Evolutionary conservation across 2,113 vertebrate genomes (phyloP), one percentile per base, ranked within the genome.

Genomic region (Cyphomyrus plagiostoma): DNA sequence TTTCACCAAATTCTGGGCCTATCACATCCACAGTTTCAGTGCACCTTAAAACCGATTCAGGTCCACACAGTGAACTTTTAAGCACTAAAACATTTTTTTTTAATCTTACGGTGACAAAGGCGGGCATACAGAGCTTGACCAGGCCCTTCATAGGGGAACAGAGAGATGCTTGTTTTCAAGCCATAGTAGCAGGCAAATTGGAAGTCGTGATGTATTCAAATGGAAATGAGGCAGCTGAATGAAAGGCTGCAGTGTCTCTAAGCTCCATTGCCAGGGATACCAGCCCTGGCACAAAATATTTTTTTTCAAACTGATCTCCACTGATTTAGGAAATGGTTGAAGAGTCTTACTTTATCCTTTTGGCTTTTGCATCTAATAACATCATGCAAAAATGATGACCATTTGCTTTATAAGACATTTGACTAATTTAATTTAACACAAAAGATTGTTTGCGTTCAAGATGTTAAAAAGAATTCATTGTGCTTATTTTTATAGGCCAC

Each of bases 181-280:
- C 87, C 91, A 85, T 88, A 91, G 89, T 92, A 92, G 94, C 90
- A 90, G 92, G 94, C 96, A 94, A 94, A 93, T 90, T 88, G 88
- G 88, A 92, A 89, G 91, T 66, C 21, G 91, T 93, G 93, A 94
- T 93, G 93, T 89, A 95, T 95, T 96, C 95, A 94, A 93, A 95
- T 95, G 94, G 93, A 95, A 96, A 96, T 93, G 92, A 95, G 93
- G 42, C 48, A 91, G 82, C 80, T 90, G 91, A 92, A 93, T 94
- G 92, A 94, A 92, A 93, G 92, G 89, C 90, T 93, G 88, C 93
- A 93, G 93, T 95, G 95, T 94, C 95, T 92, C 89, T 53, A 89
- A 90, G 91, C 93, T 93, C 92, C 93, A 92, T 96, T 93, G 91
- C 95, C 95, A 96, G 91, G 95, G 96, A 93, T 93, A 96, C 96